Conservation (phyloP, 1,140 invertebrate species). For the Calliphora vicina region DNA sequence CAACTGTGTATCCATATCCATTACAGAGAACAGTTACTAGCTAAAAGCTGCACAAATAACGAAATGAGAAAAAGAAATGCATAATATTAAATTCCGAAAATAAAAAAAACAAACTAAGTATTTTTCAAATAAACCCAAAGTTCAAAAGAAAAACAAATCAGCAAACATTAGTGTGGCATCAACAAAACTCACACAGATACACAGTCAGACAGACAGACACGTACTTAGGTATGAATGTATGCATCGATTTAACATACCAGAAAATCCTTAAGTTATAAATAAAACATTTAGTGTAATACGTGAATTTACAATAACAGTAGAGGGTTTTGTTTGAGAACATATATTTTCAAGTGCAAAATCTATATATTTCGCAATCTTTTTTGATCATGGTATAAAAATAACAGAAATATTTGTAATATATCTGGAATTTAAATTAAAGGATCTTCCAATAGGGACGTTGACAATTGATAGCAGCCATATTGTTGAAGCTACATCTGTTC, state of each 20-base stretch:
- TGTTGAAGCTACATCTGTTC: no score
- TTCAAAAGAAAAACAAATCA: not conserved
- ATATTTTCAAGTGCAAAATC: no score
- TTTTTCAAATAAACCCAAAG: not conserved
- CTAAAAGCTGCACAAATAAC: not conserved
- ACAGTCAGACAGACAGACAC: not conserved
- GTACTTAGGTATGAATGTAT: not conserved
- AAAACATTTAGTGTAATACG: not conserved
- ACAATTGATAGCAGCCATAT: no score
- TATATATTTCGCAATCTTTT: no score
- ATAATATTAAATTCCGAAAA: not conserved
- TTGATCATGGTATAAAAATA: no score
- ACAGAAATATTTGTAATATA: no score
- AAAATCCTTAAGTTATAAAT: slow-evolving; percentile 6
- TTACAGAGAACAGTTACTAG: not conserved
- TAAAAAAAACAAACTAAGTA: not conserved
- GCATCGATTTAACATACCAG: slow-evolving; percentile 2
- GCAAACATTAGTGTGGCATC: not conserved
- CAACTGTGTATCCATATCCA: slow-evolving; percentile 26
- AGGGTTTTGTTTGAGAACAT: no score
- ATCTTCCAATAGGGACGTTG: no score
- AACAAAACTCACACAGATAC: no score
- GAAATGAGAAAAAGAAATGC: not conserved
- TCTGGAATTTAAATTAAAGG: no score
- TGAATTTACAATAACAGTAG: not conserved